Base-by-base conservation (phyloP, 2,888 invertebrate genomes). In the Endomychus coccineus region DNA sequence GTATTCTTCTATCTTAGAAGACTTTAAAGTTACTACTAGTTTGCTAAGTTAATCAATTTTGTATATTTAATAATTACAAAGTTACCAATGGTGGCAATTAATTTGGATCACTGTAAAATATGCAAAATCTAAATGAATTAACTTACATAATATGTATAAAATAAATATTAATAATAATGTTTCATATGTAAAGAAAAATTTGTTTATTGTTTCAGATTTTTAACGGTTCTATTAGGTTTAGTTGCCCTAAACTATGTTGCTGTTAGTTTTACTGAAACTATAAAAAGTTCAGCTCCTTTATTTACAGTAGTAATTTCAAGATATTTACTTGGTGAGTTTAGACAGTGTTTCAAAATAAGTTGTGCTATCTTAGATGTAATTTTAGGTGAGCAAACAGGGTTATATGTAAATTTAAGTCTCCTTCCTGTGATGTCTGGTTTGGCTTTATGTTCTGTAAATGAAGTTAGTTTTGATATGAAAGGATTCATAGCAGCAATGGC, bases 211-310 rank as follows among this genome's bases (percentile, higher is more conserved):
- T 68, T 39, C 58, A 79, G 80, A 57, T 83, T 83, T 62, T 70
- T 75, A 29, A 83, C 83, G 4, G 81, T 85, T 33, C 74, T 83
- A 39, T 64, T 83, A 53, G 84, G 84, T 36, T 64, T 84, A 50
- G 72, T 83, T 34, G 80, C 84, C 5, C 67, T 85, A 36, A 81
- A 83, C 68, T 83, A 78, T 63, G 82, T 84, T 39, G 81, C 83
- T 41, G 83, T 84, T 36, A 83, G 83, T 61, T 85, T 85, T 61
- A 83, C 83, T 27, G 84, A 84, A 64, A 84, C 84, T 9, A 80
- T 85, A 28, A 85, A 85, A 62, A 83, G 83, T 63, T 83, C 83
- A 17, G 83, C 83, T 11, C 85, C 85, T 22, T 68, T 84, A 34
- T 84, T 84, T 62, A 85, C 85, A 23, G 83, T 85, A 38, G 61